phyloP scores from a whole-genome alignment of 2,888 invertebrate genomes.

The Brachycybe producta region DNA sequence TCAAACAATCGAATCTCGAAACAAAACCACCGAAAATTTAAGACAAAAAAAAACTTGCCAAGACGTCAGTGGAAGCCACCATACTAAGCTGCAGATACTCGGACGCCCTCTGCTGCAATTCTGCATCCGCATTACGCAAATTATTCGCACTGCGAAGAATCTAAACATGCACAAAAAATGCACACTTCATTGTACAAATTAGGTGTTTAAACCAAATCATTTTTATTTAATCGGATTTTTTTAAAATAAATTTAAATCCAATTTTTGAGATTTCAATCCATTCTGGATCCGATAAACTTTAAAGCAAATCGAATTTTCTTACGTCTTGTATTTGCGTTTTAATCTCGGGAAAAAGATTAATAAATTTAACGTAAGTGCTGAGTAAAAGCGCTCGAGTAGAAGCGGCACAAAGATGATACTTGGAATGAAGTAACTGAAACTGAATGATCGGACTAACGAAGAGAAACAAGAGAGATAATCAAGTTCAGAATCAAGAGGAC shows the following conservation, averaged over 20 bases:
- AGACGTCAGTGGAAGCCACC: constrained; percentile 89
- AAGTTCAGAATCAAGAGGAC: background rate
- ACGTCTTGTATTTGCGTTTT: constrained; percentile 90
- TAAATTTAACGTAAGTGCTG: constrained; percentile 98
- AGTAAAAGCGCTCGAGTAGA: constrained; percentile 90
- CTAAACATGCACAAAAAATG: constrained; percentile 23
- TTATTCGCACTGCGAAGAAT: constrained; percentile 62
- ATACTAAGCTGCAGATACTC: constrained; percentile 94
- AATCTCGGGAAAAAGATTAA: constrained; percentile 98
- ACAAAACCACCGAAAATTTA: background rate
- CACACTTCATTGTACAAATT: background rate
- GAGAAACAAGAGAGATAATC: background rate
- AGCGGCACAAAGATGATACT: constrained; percentile 95
- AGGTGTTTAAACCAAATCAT: background rate
- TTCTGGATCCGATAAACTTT: no score
- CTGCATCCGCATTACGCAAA: constrained; percentile 92
- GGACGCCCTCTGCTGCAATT: constrained; percentile 92
- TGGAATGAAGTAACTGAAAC: constrained; percentile 95
- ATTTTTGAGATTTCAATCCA: background rate
- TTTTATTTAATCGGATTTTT: background rate
- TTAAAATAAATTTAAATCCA: constrained; percentile 38
- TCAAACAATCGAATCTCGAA: background rate
- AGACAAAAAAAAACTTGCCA: constrained; percentile 40
- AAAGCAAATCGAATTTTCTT: constrained; percentile 50
- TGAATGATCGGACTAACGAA: constrained; percentile 76